These are phyloP conservation scores for Chloroclysta siterata DNA, from an alignment of 2,888 invertebrate genomes.

Conservation along the genomic window DNA sequence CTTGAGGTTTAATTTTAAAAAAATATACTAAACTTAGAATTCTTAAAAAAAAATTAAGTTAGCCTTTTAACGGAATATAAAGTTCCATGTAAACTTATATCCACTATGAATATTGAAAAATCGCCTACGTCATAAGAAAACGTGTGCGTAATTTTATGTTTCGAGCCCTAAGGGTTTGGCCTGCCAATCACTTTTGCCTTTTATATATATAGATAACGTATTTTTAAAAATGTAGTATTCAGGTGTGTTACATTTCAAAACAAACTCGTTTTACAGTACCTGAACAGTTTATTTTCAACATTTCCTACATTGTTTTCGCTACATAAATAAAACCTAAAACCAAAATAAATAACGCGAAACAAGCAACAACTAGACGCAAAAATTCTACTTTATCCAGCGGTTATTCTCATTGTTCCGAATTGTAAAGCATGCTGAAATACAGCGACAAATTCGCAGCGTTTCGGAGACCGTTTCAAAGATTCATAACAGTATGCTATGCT, in stretches of 20 bases:
- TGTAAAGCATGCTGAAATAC: conserved; percentile 28
- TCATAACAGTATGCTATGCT: conserved; percentile 25
- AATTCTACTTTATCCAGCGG: conserved; percentile 22
- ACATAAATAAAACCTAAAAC: conserved; percentile 21
- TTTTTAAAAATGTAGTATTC: neutral
- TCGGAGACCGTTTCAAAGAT: conserved; percentile 26
- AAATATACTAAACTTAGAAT: no score
- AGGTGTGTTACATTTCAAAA: conserved; percentile 4
- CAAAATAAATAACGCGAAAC: conserved; percentile 25
- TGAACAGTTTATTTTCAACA: neutral
- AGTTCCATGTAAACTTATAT: no score
- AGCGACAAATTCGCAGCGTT: conserved; percentile 27
- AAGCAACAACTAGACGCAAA: conserved; percentile 18
- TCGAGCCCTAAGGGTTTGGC: no score
- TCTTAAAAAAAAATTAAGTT: no score
- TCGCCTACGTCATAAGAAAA: no score
- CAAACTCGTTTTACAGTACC: neutral
- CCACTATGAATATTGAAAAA: no score
- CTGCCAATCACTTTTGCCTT: no score
- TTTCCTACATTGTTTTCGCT: conserved; percentile 1
- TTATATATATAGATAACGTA: no score
- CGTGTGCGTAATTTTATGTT: no score
- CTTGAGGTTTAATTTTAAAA: no score
- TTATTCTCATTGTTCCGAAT: conserved; percentile 21
- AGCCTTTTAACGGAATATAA: no score